A percentile compares a stretch with the other conserved stretches of the same genome.
phyloP scores from a whole-genome alignment of 2,113 vertebrate species.

The Gila orcuttii region DNA sequence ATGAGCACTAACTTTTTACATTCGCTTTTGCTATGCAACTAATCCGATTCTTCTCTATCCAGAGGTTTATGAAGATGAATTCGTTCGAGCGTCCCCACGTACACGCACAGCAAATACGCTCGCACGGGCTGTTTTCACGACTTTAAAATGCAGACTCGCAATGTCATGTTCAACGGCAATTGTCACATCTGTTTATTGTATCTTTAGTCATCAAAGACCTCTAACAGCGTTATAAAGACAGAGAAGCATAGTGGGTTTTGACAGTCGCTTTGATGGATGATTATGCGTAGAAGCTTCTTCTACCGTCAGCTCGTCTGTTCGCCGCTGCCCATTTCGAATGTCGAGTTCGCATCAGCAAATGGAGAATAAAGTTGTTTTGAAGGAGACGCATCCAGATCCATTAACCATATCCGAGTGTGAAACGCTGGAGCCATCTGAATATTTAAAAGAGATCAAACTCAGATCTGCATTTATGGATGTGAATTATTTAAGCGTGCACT shows the following conservation, averaged over 20 bases:
- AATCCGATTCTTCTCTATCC: background rate
- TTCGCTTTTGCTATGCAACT: background rate
- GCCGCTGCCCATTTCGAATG: background rate
- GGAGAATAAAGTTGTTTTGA: constrained; percentile 34
- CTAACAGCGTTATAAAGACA: constrained; percentile 26
- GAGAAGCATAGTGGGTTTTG: constrained; percentile 9
- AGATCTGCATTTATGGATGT: constrained; percentile 38
- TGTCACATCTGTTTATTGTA: constrained; percentile 37
- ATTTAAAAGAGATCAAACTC: constrained; percentile 46
- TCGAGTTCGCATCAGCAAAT: constrained; percentile 22
- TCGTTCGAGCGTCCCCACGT: background rate
- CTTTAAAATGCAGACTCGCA: constrained; percentile 27
- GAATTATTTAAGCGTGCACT: constrained; percentile 44
- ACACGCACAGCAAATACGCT: background rate
- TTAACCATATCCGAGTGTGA: constrained; percentile 13
- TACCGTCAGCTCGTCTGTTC: constrained; percentile 38
- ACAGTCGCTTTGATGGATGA: constrained; percentile 46
- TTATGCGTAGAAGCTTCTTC: constrained; percentile 35
- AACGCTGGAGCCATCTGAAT: constrained; percentile 38
- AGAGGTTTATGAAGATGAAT: background rate
- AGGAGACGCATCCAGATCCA: constrained; percentile 16
- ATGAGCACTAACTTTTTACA: background rate
- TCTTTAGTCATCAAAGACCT: constrained; percentile 37
- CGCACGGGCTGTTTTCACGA: background rate
- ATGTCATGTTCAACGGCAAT: constrained; percentile 36